Base-by-base conservation (phyloP, 1,140 invertebrate genomes). In the Drosophila tristis region DNA sequence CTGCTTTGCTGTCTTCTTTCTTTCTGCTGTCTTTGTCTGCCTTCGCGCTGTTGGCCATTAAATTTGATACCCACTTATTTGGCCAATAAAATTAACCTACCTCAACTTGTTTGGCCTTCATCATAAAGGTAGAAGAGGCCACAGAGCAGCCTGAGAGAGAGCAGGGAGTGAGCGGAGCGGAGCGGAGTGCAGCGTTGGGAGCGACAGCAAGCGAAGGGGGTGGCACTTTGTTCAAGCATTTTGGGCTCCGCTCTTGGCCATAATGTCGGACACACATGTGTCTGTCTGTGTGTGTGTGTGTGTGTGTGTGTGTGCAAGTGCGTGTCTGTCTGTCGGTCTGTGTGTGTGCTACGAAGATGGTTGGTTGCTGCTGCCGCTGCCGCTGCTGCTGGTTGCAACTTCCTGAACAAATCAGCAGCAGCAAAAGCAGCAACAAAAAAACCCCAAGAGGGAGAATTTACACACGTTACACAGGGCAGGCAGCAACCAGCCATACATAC, bases 81-180 rank as follows among this genome's bases (percentile, higher is more conserved):
- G 85, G 85, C 85, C 85, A 89, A 89, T 89, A 89, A 89, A 89
- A 89, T 89, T 89, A 89, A 89, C 85, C 85, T 90, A 89, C 85
- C 85, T 85, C 85, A 89, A 89, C 82, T 74, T 66, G 77, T 71
- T 79, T 71, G 76, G 68, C 66, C 66, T 60, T 71, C 66, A 26
- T 71, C 68, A 71, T 72, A 54, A 60, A 72, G 45, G 64, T 54
- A 35, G 51, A 47, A 55, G 8, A 56, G 23, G 44, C 26, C 26
- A 29, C 26, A 29, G 26, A 6, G 26, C 6, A 29, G 5, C 6
- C 16, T 16, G 26, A 45, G n/a, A 13, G 65, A 64, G 47, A 15
- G 23, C 2, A 23, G 23, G 23, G 23, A 23, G 23, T 13, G 31
- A 25, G n/a, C n/a, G 7, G n/a, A 16, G 0, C 16, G 9, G 7